Evolutionary conservation across 1,140 invertebrate species (phyloP), one percentile per base, ranked within the genome.

Genomic region (Brachionus plicatilis): DNA sequence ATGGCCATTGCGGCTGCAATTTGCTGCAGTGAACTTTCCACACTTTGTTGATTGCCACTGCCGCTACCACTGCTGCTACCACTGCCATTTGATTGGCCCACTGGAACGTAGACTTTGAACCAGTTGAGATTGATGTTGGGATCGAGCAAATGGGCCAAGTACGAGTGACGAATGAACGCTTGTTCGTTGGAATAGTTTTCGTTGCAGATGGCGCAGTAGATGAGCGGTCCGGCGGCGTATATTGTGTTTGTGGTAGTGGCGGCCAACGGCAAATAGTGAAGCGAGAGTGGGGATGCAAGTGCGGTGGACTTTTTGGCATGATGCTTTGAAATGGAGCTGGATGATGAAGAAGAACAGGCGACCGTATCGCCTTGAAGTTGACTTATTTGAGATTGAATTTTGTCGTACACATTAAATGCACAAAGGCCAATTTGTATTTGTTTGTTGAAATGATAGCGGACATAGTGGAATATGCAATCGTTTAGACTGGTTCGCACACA

Each of bases 181-280:
- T 60, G 53, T 82, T 82, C 79, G 27, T 82, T 82, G n/a, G 79
- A 82, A 41, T 82, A 82, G 27, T 82, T 82, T 37, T 82, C 79
- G n/a, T 82, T 82, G 17, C 79, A 82, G 14, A 82, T 82, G 24
- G 2, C 37, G 45, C 79, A 82, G n/a, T 82, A 82, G 29, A 82
- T 82, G 11, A 82, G 41, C 11, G 79, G 79, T 11, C 79, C 79
- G 1, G 79, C 33, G 1, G 29, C 79, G 17, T 82, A 82, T 4
- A 82, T 82, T 29, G 79, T 82, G 12, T 60, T 65, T 24, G 79
- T 65, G 14, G 33, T 65, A 3, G 79, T 82, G 12, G 37, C 65
- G 8, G 41, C 43, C 12, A 76, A 29, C 5, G 72, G 72, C 20
- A 82, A 68, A 27, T 65, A 60, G 11, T 65, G 79, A 12, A 68